Evolutionary conservation across 2,113 vertebrate genomes (phyloP).

Genomic region (Etia nguti): DNA sequence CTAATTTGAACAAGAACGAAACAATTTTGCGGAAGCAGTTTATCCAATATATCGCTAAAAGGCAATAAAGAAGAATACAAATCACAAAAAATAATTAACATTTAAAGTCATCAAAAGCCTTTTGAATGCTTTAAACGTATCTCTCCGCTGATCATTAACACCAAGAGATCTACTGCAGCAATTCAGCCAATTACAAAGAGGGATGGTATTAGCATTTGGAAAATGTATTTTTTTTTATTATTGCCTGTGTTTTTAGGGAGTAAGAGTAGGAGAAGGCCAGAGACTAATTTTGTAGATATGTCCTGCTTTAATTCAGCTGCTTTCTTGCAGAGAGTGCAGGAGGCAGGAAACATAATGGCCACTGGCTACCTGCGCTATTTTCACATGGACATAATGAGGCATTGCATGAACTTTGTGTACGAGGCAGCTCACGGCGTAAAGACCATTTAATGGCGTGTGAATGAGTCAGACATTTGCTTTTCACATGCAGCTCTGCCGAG

Average conservation of each 20-base stretch:
- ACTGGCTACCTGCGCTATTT: neutral
- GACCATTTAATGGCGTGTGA: neutral
- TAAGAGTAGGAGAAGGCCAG: neutral
- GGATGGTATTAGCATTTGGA: neutral
- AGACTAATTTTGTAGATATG: neutral
- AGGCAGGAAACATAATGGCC: neutral
- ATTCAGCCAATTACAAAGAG: neutral
- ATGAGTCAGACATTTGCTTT: neutral
- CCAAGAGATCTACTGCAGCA: neutral
- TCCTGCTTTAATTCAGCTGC: neutral
- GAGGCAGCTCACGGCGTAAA: neutral
- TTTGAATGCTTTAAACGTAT: neutral
- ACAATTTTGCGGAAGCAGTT: neutral
- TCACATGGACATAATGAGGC: neutral
- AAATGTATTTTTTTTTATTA: neutral
- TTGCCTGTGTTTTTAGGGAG: neutral
- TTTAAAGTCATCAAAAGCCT: neutral
- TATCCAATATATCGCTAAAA: neutral
- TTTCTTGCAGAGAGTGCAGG: neutral
- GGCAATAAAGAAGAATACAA: neutral
- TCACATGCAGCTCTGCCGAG: neutral
- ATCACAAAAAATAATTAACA: neutral
- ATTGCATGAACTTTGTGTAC: neutral
- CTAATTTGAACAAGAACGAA: neutral
- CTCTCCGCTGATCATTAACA: neutral